A percentile compares a stretch with the other conserved stretches of the same genome.
phyloP scores from a whole-genome alignment of 30 jellyfish, hydroid and myxozoan genomes.

The Mastigias papua region DNA sequence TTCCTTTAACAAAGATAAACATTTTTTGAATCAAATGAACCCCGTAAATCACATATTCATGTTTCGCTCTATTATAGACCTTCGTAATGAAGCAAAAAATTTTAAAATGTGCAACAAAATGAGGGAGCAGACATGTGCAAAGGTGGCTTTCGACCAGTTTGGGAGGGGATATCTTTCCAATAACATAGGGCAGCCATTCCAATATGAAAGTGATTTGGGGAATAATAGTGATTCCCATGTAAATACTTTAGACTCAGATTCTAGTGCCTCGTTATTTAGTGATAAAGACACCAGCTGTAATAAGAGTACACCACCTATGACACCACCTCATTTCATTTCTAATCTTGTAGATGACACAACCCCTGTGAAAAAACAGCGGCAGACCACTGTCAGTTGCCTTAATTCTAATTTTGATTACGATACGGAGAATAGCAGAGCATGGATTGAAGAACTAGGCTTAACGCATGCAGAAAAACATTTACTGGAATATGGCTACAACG shows the following conservation, averaged over 20 bases:
- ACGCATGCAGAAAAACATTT: neutral
- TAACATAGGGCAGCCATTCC: neutral
- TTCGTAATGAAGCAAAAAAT: neutral
- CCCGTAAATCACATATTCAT: constrained; percentile 9
- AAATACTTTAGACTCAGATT: neutral
- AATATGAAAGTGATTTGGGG: neutral
- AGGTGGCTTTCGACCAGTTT: neutral
- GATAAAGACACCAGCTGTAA: neutral
- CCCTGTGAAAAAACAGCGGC: neutral
- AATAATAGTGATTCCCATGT: neutral
- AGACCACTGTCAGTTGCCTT: neutral
- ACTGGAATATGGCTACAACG: neutral
- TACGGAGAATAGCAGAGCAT: neutral
- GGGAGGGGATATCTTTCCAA: neutral
- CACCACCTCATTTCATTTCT: no score
- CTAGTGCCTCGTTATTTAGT: neutral
- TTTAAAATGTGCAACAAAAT: neutral
- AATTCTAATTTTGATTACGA: neutral
- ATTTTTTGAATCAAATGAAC: constrained; percentile 4
- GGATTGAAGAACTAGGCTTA: neutral
- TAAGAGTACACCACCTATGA: neutral
- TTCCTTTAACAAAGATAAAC: neutral
- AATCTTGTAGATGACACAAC: no score
- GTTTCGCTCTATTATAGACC: neutral
- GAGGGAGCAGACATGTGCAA: neutral